Percentiles rank a stretch among this genome's conserved stretches.
Conservation (phyloP, 1,140 invertebrate genomes). For the Ectropis grisescens region DNA sequence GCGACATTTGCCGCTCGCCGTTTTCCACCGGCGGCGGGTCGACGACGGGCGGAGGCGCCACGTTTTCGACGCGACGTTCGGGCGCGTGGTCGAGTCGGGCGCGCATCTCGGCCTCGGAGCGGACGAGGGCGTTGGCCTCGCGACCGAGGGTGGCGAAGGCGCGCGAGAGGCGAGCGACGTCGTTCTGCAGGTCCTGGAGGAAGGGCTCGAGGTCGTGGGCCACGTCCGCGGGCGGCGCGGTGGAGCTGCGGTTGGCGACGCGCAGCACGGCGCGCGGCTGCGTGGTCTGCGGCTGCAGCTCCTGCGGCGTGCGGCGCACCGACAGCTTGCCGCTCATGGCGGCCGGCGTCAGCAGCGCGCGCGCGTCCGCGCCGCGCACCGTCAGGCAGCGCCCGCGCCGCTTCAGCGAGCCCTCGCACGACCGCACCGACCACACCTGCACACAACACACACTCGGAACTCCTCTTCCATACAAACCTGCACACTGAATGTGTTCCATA, state of each 20-base stretch:
- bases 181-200: slow-evolving; percentile 35
- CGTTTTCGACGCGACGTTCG: slow-evolving; percentile 1
- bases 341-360: slow-evolving; percentile 25
- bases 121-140: slow-evolving; percentile 27
- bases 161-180: slow-evolving; percentile 33
- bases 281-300: slow-evolving; percentile 27
- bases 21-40: slow-evolving; percentile 10
- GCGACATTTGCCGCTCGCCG: slow-evolving; percentile 19
- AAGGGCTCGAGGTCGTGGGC: slow-evolving; percentile 26
- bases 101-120: slow-evolving; percentile 29
- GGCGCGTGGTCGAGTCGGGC: slow-evolving; percentile 16
- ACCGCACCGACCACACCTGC: slow-evolving; percentile 54
- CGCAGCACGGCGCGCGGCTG: slow-evolving; percentile 46
- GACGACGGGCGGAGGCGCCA: slow-evolving; percentile 1
- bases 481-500: no score
- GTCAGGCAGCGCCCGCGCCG: slow-evolving; percentile 44
- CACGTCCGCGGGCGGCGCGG: no score
- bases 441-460: no score
- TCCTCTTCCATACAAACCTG: no score
- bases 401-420: slow-evolving; percentile 50
- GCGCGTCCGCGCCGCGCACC: slow-evolving; percentile 31
- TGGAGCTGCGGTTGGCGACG: slow-evolving; percentile 35
- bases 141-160: slow-evolving; percentile 37
- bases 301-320: slow-evolving; percentile 32
- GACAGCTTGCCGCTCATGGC: slow-evolving; percentile 35